phyloP scores from a whole-genome alignment of 2,888 invertebrate species.

The Raillietiella orientalis region DNA sequence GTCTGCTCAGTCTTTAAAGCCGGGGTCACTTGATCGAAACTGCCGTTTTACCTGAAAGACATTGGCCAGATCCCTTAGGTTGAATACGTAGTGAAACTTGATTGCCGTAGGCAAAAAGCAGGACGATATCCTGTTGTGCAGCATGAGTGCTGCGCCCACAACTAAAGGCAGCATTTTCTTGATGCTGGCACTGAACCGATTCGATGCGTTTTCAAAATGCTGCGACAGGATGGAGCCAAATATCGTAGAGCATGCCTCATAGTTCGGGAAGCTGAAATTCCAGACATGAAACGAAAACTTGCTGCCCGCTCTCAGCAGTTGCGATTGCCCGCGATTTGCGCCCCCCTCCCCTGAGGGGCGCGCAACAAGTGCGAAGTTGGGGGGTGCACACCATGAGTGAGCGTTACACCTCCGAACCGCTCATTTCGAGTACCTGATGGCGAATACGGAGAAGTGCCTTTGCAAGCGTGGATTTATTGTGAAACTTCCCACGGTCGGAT shows the following conservation, averaged over 20 bases:
- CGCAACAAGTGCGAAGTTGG: too few species aligned
- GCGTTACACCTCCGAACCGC: too few species aligned
- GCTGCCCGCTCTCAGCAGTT: too few species aligned
- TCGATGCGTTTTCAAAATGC: slow-evolving; percentile 45
- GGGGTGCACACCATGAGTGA: too few species aligned
- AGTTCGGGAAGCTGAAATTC: slow-evolving; percentile 37
- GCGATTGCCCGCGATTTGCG: too few species aligned
- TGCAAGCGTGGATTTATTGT: slow-evolving; percentile 81
- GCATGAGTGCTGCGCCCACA: slow-evolving; percentile 41
- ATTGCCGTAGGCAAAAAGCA: slow-evolving; percentile 78
- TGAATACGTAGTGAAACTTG: slow-evolving; percentile 89
- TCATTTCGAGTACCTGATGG: slow-evolving; percentile 45
- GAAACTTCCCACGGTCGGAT: slow-evolving; percentile 88
- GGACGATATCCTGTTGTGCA: slow-evolving; percentile 56
- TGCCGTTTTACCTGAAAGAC: slow-evolving; percentile 67
- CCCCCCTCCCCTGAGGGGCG: too few species aligned
- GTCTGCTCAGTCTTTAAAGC: too few species aligned
- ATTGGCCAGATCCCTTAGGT: slow-evolving; percentile 73
- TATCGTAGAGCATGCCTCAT: slow-evolving; percentile 52
- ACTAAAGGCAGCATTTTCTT: slow-evolving; percentile 33
- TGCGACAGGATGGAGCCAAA: slow-evolving; percentile 61
- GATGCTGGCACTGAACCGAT: slow-evolving; percentile 35
- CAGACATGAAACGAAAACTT: too few species aligned
- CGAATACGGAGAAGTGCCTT: slow-evolving; percentile 59
- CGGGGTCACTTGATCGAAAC: too few species aligned